Base-by-base conservation (phyloP, 2,113 vertebrate genomes). In the Rhea americana region DNA sequence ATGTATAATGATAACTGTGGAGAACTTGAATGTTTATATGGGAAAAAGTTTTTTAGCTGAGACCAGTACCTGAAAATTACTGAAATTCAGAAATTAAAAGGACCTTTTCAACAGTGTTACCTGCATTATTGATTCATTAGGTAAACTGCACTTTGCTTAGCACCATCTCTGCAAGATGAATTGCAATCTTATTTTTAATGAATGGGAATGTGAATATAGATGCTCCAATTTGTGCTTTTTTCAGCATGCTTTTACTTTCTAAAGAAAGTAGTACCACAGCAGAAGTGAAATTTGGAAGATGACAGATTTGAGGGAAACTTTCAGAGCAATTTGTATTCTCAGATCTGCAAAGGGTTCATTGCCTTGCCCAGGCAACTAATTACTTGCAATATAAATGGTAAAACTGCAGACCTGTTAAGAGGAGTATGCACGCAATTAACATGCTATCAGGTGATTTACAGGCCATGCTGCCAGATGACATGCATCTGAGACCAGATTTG, bases 391-490 rank as follows among this genome's bases (percentile, higher is more conserved):
- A 2, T 3, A 63, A 5, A 6, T 1, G 53, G 24, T 3, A 11
- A 4, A 4, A 0, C 6, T 17, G 88, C 61, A 24, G 53, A 10
- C 3, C 35, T 0, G 5, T 11, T 26, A 1, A 1, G 68, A 37
- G 7, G 50, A 13, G 50, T 4, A 37, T 56, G 50, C 5, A 7
- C 88, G 8, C 28, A 2, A 2, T 2, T 15, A 41, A 2, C 35
- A 2, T 1, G 2, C 22, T 1, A 0, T 6, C 65, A 16, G 28
- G 72, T 13, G 13, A 2, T 6, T 10, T 7, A 25, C 45, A 16
- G 62, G 20, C 8, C 2, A 1, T 4, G 85, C 75, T 84, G 77
- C 74, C 83, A 25, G 48, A 11, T 12, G 51, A 22, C 1, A 25
- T 26, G 82, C 55, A 50, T 35, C 77, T 4, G 0, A 63, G 83